These are phyloP conservation scores for Papilio elwesi DNA, from an alignment of 2,888 invertebrate genomes.

Conservation along the genomic window DNA sequence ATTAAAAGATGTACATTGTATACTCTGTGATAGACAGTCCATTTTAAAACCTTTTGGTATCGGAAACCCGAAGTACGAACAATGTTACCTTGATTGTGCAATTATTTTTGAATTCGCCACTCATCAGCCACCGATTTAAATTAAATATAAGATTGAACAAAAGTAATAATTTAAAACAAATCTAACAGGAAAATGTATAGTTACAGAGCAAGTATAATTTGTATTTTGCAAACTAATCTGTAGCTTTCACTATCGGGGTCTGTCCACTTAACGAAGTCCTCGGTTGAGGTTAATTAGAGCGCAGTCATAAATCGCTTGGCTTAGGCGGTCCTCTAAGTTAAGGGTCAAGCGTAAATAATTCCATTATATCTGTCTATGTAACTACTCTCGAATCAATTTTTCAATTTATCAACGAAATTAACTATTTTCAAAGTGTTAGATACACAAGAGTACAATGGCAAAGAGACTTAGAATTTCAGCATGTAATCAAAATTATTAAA, in stretches of 20 bases:
- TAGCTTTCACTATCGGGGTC: constrained; percentile 16
- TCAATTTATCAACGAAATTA: background rate
- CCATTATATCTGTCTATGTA: constrained; percentile 44
- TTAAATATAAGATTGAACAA: background rate
- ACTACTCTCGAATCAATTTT: background rate
- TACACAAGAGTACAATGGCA: background rate
- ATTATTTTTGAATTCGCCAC: background rate
- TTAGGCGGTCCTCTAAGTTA: constrained; percentile 35
- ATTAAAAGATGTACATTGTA: too few species aligned
- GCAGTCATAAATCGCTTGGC: constrained; percentile 35
- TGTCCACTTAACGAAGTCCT: constrained; percentile 29
- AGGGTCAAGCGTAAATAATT: constrained; percentile 38
- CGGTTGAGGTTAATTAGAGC: constrained; percentile 39
- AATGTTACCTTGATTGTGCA: too few species aligned
- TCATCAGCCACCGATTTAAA: background rate
- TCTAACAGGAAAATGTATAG: background rate
- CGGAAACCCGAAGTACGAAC: too few species aligned
- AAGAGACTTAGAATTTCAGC: background rate
- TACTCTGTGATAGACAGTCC: too few species aligned
- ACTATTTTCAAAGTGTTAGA: background rate
- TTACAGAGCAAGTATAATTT: constrained; percentile 2
- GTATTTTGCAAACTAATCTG: constrained; percentile 29
- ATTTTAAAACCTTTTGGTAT: too few species aligned
- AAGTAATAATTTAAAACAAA: background rate
- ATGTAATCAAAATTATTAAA: background rate